These are phyloP conservation scores for Aphis craccivora DNA, from an alignment of 1,140 invertebrate genomes.

Conservation along the genomic window DNA sequence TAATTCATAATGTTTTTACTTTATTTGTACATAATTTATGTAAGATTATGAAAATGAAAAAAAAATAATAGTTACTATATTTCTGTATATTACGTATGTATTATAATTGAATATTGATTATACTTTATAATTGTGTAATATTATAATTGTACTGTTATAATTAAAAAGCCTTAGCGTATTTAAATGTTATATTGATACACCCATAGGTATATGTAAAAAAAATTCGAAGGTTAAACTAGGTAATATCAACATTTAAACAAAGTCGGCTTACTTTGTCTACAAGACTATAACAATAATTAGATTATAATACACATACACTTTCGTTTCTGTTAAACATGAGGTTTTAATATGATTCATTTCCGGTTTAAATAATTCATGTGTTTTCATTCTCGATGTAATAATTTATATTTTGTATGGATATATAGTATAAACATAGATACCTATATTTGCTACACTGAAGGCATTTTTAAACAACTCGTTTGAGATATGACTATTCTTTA, in stretches of 20 bases:
- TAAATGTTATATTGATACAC: too few species aligned
- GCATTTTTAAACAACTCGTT: not conserved
- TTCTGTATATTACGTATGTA: not conserved
- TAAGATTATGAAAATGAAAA: not conserved
- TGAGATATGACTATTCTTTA: not conserved
- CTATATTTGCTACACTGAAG: not conserved
- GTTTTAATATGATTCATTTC: conserved; percentile 11
- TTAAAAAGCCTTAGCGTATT: not conserved
- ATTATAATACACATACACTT: conserved; percentile 37
- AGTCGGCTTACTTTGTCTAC: conserved; percentile 8
- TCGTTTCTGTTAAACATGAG: conserved; percentile 12
- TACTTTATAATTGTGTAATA: not conserved
- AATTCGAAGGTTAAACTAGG: not conserved
- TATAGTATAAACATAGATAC: not conserved
- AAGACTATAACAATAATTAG: conserved; percentile 22
- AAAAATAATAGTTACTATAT: not conserved
- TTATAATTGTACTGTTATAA: not conserved
- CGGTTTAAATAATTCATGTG: conserved; percentile 43
- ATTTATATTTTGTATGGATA: conserved; percentile 20
- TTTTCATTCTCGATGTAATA: conserved; percentile 11
- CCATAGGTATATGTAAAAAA: not conserved
- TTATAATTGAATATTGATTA: not conserved
- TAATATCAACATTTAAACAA: not conserved
- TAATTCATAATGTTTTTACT: not conserved
- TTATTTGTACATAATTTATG: not conserved